Percentiles rank a stretch among this genome's conserved stretches.
Conservation (phyloP, 2,113 vertebrate species). For the Cyprinus carpio region DNA sequence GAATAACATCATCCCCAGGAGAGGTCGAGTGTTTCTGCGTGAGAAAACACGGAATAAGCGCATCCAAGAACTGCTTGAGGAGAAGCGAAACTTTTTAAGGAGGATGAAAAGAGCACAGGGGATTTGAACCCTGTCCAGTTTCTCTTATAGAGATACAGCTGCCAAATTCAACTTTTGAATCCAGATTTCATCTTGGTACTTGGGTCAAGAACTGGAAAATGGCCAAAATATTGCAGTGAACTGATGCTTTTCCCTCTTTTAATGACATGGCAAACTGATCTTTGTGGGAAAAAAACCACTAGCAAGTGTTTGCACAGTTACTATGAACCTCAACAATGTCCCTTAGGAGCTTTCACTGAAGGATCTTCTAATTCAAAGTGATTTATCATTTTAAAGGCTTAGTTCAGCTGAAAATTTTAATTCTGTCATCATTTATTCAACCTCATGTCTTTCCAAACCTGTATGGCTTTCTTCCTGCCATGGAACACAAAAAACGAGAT, state of each 20-base stretch:
- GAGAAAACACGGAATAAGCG: slow-evolving; percentile 93
- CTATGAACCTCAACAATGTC: slow-evolving; percentile 51
- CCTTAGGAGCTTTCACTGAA: slow-evolving; percentile 46
- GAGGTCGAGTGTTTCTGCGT: slow-evolving; percentile 74
- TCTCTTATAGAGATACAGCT: slow-evolving; percentile 83
- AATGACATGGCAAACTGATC: slow-evolving; percentile 53
- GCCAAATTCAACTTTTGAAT: slow-evolving; percentile 20
- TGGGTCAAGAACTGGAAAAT: slow-evolving; percentile 53
- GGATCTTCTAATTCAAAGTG: slow-evolving; percentile 57
- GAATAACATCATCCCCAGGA: slow-evolving; percentile 84
- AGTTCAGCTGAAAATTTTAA: not conserved
- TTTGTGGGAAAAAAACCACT: slow-evolving; percentile 55
- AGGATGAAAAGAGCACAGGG: slow-evolving; percentile 78
- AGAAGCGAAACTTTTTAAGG: slow-evolving; percentile 83
- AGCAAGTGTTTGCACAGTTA: slow-evolving; percentile 65
- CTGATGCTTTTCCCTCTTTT: slow-evolving; percentile 30
- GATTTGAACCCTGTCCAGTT: slow-evolving; percentile 59
- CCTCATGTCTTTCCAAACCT: not conserved
- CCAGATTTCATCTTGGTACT: slow-evolving; percentile 42
- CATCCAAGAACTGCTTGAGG: slow-evolving; percentile 92
- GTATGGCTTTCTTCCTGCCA: not conserved
- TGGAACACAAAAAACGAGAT: not conserved
- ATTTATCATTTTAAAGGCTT: slow-evolving; percentile 36
- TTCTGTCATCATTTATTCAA: slow-evolving; percentile 1
- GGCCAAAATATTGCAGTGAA: slow-evolving; percentile 13